Evolutionary conservation across 64 coral and sea anemone species (phyloP).

Genomic region (Montipora sp.): DNA sequence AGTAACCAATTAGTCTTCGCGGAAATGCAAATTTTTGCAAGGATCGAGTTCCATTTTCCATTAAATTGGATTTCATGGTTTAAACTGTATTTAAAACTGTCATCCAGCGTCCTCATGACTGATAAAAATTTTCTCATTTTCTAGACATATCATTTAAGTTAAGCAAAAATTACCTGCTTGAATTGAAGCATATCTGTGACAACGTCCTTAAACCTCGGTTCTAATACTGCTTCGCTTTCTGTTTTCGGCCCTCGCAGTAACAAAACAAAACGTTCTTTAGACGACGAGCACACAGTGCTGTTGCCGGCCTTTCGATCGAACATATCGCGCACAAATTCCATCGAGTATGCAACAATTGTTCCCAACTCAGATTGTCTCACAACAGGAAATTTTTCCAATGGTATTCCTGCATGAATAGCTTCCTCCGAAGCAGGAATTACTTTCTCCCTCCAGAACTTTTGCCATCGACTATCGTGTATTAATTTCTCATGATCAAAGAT

Average conservation of each 20-base stretch:
- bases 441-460: conserved; percentile 89
- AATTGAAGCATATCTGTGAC: conserved; percentile 94
- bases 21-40: conserved; percentile 27
- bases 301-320: conserved; percentile 48
- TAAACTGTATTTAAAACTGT: too few relatives aligned
- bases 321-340: conserved; percentile 78
- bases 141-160: not conserved
- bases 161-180: conserved; percentile 73
- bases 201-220: conserved; percentile 89
- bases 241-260: conserved; percentile 77
- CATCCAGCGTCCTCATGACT: not conserved
- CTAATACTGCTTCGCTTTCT: conserved; percentile 39
- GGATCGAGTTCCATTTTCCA: too few relatives aligned
- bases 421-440: conserved; percentile 86
- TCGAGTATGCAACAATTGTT: conserved; percentile 83
- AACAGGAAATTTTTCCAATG: conserved; percentile 72
- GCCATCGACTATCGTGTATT: conserved; percentile 74
- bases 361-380: conserved; percentile 88
- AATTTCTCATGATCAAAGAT: conserved; percentile 74
- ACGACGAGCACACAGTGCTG: not conserved
- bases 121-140: not conserved
- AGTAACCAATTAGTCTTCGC: not conserved
- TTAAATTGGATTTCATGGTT: too few relatives aligned
- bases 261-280: conserved; percentile 78
- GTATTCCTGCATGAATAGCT: conserved; percentile 72